A percentile compares a stretch with the other conserved stretches of the same genome.
Conservation (phyloP, 2,113 vertebrate genomes). For the Sceloporus undulatus region DNA sequence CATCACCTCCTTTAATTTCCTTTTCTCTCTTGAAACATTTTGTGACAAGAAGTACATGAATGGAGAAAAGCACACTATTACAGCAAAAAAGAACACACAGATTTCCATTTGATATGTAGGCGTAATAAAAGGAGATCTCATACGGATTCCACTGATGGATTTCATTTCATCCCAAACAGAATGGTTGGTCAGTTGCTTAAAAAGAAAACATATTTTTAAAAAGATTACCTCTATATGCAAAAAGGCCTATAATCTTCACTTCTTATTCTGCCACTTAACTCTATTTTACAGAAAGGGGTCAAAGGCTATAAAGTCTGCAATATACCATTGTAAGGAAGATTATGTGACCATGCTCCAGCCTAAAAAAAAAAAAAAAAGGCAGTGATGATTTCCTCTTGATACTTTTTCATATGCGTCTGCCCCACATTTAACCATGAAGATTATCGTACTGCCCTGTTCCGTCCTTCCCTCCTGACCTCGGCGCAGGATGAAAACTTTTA, state of each 20-base stretch:
- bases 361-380: too few species aligned
- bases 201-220: not conserved
- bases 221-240: not conserved
- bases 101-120: not conserved
- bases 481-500: too few species aligned
- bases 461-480: too few species aligned
- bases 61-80: slow-evolving; percentile 42
- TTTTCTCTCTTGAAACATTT: slow-evolving; percentile 64
- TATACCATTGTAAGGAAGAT: not conserved
- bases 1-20: slow-evolving; percentile 85
- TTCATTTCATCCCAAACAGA: slow-evolving; percentile 72
- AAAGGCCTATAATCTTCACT: not conserved
- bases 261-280: not conserved
- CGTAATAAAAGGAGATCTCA: slow-evolving; percentile 17
- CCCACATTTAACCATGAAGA: too few species aligned
- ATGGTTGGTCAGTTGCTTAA: slow-evolving; percentile 67
- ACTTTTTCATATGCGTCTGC: too few species aligned
- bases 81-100: slow-evolving; percentile 14
- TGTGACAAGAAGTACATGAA: slow-evolving; percentile 63
- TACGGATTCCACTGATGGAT: slow-evolving; percentile 58
- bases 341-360: not conserved
- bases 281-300: not conserved
- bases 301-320: not conserved
- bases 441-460: too few species aligned
- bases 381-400: too few species aligned